Base-by-base conservation (phyloP, 2,797 vertebrate species). In the Picus viridis region DNA sequence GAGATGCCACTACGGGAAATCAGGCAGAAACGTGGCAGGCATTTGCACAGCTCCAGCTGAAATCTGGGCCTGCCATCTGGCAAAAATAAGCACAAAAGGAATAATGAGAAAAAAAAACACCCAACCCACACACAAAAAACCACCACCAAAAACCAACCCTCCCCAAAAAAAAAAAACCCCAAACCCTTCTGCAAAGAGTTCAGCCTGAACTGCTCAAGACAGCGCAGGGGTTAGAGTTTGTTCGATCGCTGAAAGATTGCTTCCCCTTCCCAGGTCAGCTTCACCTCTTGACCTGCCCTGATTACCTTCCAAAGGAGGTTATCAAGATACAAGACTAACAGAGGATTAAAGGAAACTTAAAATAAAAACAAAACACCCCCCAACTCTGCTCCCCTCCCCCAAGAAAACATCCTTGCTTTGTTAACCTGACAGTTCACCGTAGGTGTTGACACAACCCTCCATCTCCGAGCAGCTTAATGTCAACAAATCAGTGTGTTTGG, bases 361-460 rank as follows among this genome's bases (percentile, higher is more conserved):
- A 97, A 96, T 88, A 90, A 97, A 93, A 96, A 95, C 86, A 96
- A 96, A 95, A 94, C 89, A 82, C 39, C 53, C 54, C 54, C 27
- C 54, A 18, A 56, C 39, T 27, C 30, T 2, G 32, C 83, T 92
- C 59, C 86, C 88, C 80, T 88, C 90, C 82, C 86, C 91, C 87
- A 90, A 49, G 81, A 92, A 95, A 97, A 96, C 93, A 92, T 95
- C 94, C 90, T 95, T 88, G 90, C 92, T 96, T 96, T 95, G 88
- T 96, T 92, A 96, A 94, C 89, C 91, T 96, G 95, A 96, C 95
- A 95, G 94, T 75, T 93, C 93, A 71, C 83, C 71, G 63, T 74
- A 96, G 95, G 95, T 96, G 93, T 85, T 97, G 97, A 97, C 95
- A 88, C 94, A 96, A 96, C 91, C 94, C 94, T 97, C 94, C 96